Percentiles rank a stretch among this genome's conserved stretches.
phyloP scores from a whole-genome alignment of 2,888 invertebrate species.

The Netelia inedita region DNA sequence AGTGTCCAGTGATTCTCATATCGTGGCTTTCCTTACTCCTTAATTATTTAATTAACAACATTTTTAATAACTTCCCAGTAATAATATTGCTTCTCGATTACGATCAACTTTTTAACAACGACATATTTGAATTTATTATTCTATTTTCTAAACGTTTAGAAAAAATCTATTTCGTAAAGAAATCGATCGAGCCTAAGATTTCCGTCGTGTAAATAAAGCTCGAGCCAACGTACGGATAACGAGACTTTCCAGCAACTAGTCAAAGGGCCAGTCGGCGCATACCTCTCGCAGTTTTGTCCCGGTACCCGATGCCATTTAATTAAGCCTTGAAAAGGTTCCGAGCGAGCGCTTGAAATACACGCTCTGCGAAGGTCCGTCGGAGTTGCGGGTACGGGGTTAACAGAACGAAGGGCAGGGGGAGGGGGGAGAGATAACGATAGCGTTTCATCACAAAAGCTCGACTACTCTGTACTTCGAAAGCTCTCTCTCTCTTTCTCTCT shows the following conservation, averaged over 20 bases:
- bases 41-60: too few species aligned
- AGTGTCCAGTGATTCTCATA: too few species aligned
- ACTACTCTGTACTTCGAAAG: conserved; percentile 16
- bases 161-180: too few species aligned
- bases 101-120: too few species aligned
- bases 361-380: conserved; percentile 67
- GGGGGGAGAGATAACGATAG: background rate
- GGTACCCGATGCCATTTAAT: conserved; percentile 77
- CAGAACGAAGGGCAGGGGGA: conserved; percentile 25
- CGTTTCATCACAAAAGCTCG: conserved; percentile 31
- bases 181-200: too few species aligned
- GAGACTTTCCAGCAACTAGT: conserved; percentile 56
- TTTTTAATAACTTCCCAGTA: too few species aligned
- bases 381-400: conserved; percentile 10
- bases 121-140: too few species aligned
- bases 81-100: too few species aligned
- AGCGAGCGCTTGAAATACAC: conserved; percentile 66
- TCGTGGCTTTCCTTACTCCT: too few species aligned
- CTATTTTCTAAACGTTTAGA: too few species aligned
- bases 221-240: background rate
- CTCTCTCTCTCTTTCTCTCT: background rate
- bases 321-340: conserved; percentile 78
- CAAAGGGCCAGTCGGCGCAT: conserved; percentile 64
- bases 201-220: too few species aligned
- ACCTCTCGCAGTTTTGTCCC: conserved; percentile 11